phyloP scores from a whole-genome alignment of 2,888 invertebrate genomes.

The Nephrotoma appendiculata region DNA sequence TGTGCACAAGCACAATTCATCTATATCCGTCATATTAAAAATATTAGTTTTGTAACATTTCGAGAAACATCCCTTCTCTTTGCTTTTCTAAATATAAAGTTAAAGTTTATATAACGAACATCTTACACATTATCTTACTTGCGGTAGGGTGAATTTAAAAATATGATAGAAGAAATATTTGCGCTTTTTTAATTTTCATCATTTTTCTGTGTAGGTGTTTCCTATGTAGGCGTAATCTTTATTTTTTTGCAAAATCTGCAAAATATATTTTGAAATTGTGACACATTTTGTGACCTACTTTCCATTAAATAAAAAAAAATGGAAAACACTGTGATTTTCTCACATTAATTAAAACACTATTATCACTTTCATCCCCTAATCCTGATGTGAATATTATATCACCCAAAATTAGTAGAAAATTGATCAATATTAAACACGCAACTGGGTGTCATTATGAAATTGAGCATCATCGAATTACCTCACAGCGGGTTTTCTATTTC shows the following conservation, averaged over 20 bases:
- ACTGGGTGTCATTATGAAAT: background rate
- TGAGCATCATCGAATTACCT: background rate
- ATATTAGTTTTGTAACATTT: background rate
- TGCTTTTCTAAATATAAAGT: too few species aligned
- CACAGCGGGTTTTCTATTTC: background rate
- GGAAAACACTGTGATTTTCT: background rate
- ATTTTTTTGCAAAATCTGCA: too few species aligned
- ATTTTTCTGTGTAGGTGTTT: too few species aligned
- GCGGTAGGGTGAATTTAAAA: background rate
- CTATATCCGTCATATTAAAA: background rate
- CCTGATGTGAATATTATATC: background rate
- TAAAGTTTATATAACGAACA: background rate
- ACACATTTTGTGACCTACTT: background rate
- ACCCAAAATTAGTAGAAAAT: background rate
- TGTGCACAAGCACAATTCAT: background rate
- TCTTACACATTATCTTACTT: background rate
- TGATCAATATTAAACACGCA: background rate
- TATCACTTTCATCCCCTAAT: background rate
- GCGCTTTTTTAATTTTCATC: too few species aligned
- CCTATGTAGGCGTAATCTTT: too few species aligned
- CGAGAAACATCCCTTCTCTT: background rate
- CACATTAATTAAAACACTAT: background rate
- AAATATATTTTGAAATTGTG: too few species aligned
- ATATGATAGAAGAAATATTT: too few species aligned
- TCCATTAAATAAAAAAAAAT: background rate